Percentiles rank a stretch among this genome's conserved stretches.
phyloP scores from a whole-genome alignment of 2,888 invertebrate genomes.

The Oscheius onirici region DNA sequence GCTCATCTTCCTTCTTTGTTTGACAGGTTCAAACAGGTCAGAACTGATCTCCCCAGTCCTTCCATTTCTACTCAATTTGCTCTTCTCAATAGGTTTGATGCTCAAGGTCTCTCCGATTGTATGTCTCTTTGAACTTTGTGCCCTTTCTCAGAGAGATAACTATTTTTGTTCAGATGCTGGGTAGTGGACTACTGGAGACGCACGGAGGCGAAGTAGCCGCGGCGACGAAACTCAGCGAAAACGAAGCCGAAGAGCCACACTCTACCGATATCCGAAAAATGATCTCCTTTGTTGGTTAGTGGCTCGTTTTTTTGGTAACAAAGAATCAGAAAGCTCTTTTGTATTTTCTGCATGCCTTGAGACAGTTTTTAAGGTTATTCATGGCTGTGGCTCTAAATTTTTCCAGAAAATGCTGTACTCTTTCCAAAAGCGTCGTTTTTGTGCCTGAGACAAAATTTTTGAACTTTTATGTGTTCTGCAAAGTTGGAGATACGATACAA shows the following conservation, averaged over 20 bases:
- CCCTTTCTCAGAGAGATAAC: not conserved
- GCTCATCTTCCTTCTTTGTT: too few species aligned
- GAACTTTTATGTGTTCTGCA: not conserved
- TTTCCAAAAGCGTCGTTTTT: too few species aligned
- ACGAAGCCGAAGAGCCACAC: conserved; percentile 26
- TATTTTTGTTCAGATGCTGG: conserved; percentile 30
- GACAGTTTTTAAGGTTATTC: too few species aligned
- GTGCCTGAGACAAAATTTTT: not conserved
- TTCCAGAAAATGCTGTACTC: too few species aligned
- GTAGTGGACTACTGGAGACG: conserved; percentile 29
- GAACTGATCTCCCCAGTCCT: too few species aligned
- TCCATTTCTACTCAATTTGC: too few species aligned
- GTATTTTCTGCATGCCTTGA: not conserved
- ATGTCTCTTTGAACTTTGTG: not conserved
- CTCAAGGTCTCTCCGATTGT: not conserved
- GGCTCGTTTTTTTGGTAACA: not conserved
- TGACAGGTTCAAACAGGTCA: too few species aligned
- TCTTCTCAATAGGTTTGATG: too few species aligned
- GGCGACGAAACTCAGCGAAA: conserved; percentile 27
- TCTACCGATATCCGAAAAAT: conserved; percentile 35
- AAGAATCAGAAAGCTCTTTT: too few species aligned
- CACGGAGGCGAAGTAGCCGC: conserved; percentile 26
- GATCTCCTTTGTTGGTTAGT: conserved; percentile 32
- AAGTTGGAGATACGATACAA: not conserved
- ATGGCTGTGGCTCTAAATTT: too few species aligned